Evolutionary conservation across 2,113 vertebrate genomes (phyloP), one percentile per base, ranked within the genome.

Genomic region (Craseonycteris thonglongyai): DNA sequence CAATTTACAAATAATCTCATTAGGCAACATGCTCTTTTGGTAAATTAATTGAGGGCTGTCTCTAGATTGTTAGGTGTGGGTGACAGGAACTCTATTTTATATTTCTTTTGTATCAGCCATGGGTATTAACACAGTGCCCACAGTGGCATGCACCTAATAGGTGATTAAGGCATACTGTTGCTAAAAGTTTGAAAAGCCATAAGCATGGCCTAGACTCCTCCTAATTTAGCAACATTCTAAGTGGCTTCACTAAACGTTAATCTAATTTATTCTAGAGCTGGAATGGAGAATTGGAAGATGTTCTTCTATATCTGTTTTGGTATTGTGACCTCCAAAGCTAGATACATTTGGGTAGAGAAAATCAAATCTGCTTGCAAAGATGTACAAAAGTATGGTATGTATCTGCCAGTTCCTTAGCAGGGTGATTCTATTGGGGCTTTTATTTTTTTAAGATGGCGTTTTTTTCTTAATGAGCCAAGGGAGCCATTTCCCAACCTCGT

Each of bases 341-440:
- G 66, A 78, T 82, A 89, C 40, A 83, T 63, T 85, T 45, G 56
- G 56, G 33, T 71, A 81, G 93, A 90, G n/a, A 88, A 94, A 95
- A 96, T 91, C 47, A 78, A 87, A 79, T 83, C 22, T 91, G n/a
- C 51, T 90, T 96, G 58, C 15, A 80, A 35, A 91, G 96, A 93
- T 86, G 59, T 63, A 66, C 26, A 51, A 83, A 96, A 93, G 59
- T 83, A 72, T 80, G 33, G 12, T 28, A 18, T 16, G 9, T 74
- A 19, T 88, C 38, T 69, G 18, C 21, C 40, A 35, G 24, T 90
- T 93, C 54, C 22, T 38, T 81, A 61, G 51, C 15, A 61, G 45
- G 26, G 16, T 78, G 35, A 30, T 95, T 74, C 9, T 59, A 18
- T 75, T 51, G n/a, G 45, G 28, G 15, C 83, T 63, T 26, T 56